A percentile compares a stretch with the other conserved stretches of the same genome.
Conservation (phyloP, 2,888 invertebrate species). For the Agonopterix alstromeriana region DNA sequence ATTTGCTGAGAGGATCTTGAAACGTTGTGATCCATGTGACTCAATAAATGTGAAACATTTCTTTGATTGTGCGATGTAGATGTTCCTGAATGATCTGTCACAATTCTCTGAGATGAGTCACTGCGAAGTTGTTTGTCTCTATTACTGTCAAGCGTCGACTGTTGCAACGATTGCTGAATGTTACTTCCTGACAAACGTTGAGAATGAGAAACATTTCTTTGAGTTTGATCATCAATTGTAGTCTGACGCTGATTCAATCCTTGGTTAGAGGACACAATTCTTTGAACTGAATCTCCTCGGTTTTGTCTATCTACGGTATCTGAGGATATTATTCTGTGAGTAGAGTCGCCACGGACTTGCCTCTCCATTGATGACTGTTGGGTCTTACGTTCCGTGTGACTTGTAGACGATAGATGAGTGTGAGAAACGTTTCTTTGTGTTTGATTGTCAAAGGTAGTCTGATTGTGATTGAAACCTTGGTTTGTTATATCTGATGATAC, state of each 20-base stretch:
- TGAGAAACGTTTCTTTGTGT: slow-evolving; percentile 4
- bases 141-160: slow-evolving; percentile 22
- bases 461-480: not conserved
- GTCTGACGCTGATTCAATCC: slow-evolving; percentile 9
- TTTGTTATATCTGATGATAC: slow-evolving; percentile 25
- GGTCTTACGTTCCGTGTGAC: slow-evolving; percentile 5
- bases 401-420: slow-evolving; percentile 14
- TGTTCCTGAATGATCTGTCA: slow-evolving; percentile 30
- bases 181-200: slow-evolving; percentile 17
- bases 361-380: slow-evolving; percentile 24
- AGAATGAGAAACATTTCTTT: slow-evolving; percentile 1
- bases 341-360: slow-evolving; percentile 15
- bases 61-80: slow-evolving; percentile 8
- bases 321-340: not conserved
- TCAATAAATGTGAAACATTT: slow-evolving; percentile 1
- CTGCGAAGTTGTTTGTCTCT: slow-evolving; percentile 23
- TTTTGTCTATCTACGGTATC: slow-evolving; percentile 20
- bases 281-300: slow-evolving; percentile 34
- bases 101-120: slow-evolving; percentile 34
- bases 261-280: slow-evolving; percentile 34
- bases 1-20: slow-evolving; percentile 40
- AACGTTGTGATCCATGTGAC: slow-evolving; percentile 12
- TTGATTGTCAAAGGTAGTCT: slow-evolving; percentile 15
- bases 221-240: slow-evolving; percentile 16
- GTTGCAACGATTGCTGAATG: slow-evolving; percentile 35